These are phyloP conservation scores for Bactericera cockerelli DNA, from an alignment of 1,140 invertebrate genomes.

Conservation along the genomic window DNA sequence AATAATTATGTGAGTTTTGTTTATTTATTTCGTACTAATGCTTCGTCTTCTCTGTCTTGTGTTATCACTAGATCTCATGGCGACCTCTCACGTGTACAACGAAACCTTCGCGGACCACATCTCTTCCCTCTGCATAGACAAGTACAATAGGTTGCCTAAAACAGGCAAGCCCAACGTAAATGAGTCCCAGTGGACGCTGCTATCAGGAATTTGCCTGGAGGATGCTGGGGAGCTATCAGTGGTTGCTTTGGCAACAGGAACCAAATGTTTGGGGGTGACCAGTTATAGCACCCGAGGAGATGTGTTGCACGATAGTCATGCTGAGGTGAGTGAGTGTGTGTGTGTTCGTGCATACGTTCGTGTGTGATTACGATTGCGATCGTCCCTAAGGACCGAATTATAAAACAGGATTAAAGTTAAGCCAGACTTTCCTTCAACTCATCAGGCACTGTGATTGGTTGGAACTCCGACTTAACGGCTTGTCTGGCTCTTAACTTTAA, in stretches of 20 bases:
- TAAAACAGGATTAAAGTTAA: too few species aligned
- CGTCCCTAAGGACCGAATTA: too few species aligned
- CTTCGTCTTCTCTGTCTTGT: too few species aligned
- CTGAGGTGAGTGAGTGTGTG: conserved; percentile 66
- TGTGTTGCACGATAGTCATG: conserved; percentile 84
- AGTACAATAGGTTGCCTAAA: conserved; percentile 51
- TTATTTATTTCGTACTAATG: too few species aligned
- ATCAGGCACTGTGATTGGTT: too few species aligned
- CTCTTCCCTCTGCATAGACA: conserved; percentile 38
- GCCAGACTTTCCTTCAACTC: too few species aligned
- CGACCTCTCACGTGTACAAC: neutral
- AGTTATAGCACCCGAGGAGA: conserved; percentile 60
- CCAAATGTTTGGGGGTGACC: conserved; percentile 69
- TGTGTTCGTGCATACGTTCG: too few species aligned
- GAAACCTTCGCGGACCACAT: conserved; percentile 25
- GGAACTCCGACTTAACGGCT: too few species aligned
- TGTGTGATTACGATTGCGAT: too few species aligned
- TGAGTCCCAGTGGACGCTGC: conserved; percentile 57
- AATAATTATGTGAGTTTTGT: too few species aligned
- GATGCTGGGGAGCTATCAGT: conserved; percentile 35
- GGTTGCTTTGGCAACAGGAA: conserved; percentile 68
- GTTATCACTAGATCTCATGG: too few species aligned
- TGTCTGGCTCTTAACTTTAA: too few species aligned
- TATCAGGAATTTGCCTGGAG: conserved; percentile 52
- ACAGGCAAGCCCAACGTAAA: conserved; percentile 55